Conservation (phyloP, 1,140 invertebrate species). For the Eumeta japonica region DNA sequence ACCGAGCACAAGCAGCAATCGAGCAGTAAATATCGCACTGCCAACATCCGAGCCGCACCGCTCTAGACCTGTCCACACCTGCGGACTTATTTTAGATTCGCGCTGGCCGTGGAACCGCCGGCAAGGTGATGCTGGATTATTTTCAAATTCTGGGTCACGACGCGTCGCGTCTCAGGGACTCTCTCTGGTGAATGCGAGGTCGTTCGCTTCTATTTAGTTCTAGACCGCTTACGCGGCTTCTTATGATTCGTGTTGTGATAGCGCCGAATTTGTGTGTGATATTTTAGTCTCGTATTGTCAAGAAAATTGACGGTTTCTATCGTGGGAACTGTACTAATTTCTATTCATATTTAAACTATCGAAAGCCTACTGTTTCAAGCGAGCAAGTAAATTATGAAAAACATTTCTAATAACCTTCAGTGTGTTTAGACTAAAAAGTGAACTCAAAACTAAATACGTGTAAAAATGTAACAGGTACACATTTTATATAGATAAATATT, state of each 20-base stretch:
- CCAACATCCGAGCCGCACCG: too few species aligned
- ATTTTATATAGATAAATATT: too few species aligned
- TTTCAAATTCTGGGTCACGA: conserved; percentile 48
- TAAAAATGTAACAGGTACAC: too few species aligned
- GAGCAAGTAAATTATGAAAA: too few species aligned
- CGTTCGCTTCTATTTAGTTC: conserved; percentile 2
- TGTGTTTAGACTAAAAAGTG: too few species aligned
- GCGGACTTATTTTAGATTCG: conserved; percentile 41
- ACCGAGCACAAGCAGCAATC: too few species aligned
- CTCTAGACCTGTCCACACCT: conserved; percentile 29
- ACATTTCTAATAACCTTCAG: too few species aligned
- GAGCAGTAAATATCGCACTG: too few species aligned
- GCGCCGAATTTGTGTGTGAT: not conserved
- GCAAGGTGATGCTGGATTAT: conserved; percentile 47
- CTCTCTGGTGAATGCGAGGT: conserved; percentile 19
- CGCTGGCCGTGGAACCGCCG: conserved; percentile 30
- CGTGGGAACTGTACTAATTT: not conserved
- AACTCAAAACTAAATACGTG: too few species aligned
- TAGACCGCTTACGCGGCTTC: not conserved
- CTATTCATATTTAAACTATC: not conserved
- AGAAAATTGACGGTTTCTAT: not conserved
- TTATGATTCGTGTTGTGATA: not conserved
- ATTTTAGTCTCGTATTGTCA: not conserved
- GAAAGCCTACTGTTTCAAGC: too few species aligned
- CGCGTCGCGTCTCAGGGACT: conserved; percentile 45